A percentile compares a stretch with the other conserved stretches of the same genome.
These are phyloP conservation scores for Cybosia mesomella DNA, from an alignment of 2,888 invertebrate genomes.

Conservation along the genomic window DNA sequence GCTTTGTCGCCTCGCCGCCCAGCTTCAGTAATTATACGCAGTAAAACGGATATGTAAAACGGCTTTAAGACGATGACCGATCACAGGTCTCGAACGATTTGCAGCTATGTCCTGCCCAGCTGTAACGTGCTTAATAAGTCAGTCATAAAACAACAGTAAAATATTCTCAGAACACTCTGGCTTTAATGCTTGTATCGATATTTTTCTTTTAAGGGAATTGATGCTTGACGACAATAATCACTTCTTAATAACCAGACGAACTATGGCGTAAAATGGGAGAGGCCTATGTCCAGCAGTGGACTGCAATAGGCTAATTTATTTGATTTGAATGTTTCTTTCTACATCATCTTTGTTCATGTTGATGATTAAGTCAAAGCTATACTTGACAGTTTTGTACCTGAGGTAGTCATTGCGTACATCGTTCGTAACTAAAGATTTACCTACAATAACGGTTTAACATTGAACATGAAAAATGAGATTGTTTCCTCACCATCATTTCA, in stretches of 20 bases:
- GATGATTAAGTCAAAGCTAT: background rate
- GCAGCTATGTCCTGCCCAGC: constrained; percentile 77
- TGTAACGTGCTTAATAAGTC: constrained; percentile 71
- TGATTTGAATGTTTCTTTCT: too few species aligned
- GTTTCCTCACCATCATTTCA: constrained; percentile 25
- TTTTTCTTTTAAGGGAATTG: constrained; percentile 47
- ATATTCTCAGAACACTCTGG: constrained; percentile 61
- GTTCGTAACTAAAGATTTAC: constrained; percentile 10
- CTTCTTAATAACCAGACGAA: constrained; percentile 21
- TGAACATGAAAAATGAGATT: constrained; percentile 32
- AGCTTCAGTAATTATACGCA: constrained; percentile 77
- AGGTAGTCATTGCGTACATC: background rate
- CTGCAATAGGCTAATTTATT: too few species aligned
- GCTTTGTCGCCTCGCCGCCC: constrained; percentile 74
- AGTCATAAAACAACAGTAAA: constrained; percentile 71
- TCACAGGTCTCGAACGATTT: constrained; percentile 68
- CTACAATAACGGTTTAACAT: constrained; percentile 20
- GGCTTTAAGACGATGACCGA: constrained; percentile 75
- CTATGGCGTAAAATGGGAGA: too few species aligned
- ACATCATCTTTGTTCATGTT: constrained; percentile 8
- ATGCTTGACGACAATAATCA: constrained; percentile 30
- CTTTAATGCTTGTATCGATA: constrained; percentile 53
- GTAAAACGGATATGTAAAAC: constrained; percentile 81
- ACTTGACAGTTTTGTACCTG: background rate
- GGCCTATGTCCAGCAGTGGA: too few species aligned